Evolutionary conservation across 2,113 vertebrate species (phyloP).

Genomic region (Varanus komodoensis): DNA sequence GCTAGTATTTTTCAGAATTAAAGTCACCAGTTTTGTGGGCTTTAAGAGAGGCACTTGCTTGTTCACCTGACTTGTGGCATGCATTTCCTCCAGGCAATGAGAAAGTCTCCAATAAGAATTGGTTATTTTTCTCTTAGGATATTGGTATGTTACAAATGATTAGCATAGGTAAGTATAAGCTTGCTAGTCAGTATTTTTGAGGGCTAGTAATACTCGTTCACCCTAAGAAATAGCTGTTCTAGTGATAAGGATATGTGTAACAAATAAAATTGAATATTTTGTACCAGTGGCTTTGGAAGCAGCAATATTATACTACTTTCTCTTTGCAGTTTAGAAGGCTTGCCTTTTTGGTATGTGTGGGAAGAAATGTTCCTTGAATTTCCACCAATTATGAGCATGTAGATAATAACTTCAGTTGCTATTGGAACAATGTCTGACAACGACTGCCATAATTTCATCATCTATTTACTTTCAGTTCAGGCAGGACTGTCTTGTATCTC

Average conservation of each 20-base stretch:
- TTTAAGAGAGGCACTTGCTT: not conserved
- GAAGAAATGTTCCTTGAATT: not conserved
- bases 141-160: not conserved
- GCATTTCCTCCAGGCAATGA: not conserved
- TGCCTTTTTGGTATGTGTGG: not conserved
- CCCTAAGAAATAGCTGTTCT: not conserved
- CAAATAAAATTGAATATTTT: not conserved
- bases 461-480: not conserved
- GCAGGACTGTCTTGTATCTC: not conserved
- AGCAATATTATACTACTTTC: not conserved
- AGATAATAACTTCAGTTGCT: conserved; percentile 7
- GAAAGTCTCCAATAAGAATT: not conserved
- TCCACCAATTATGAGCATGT: not conserved
- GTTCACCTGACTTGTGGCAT: not conserved
- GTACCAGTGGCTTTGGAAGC: not conserved
- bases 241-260: not conserved
- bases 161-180: not conserved
- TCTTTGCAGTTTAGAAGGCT: not conserved
- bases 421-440: not conserved
- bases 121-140: not conserved
- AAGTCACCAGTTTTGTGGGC: not conserved
- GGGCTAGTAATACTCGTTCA: not conserved
- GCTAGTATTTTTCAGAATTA: not conserved
- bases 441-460: not conserved
- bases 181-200: not conserved